These are phyloP conservation scores for Griposia aprilina DNA, from an alignment of 2,888 invertebrate genomes.

Conservation along the genomic window DNA sequence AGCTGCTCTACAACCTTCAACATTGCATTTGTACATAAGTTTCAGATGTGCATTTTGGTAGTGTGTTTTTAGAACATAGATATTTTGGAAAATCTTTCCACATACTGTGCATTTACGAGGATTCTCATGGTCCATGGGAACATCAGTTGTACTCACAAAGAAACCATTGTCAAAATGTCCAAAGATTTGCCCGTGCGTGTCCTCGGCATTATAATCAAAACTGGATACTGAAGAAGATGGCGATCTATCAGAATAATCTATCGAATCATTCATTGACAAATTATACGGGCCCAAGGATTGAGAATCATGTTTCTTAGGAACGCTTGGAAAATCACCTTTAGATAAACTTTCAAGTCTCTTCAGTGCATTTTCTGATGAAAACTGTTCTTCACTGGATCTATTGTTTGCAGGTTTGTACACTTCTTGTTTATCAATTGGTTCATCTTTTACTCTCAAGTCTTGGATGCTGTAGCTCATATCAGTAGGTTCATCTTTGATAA, in stretches of 20 bases:
- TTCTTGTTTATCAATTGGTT: constrained; percentile 81
- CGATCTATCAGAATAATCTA: constrained; percentile 88
- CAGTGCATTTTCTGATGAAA: constrained; percentile 92
- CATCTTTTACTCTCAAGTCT: constrained; percentile 84
- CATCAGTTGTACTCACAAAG: constrained; percentile 93
- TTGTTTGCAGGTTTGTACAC: constrained; percentile 74
- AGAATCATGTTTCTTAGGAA: constrained; percentile 78
- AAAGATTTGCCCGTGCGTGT: constrained; percentile 92
- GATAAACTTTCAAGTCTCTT: constrained; percentile 95
- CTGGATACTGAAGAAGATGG: constrained; percentile 92
- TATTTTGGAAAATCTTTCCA: constrained; percentile 97
- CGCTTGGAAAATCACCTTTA: constrained; percentile 93
- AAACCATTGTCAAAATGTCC: constrained; percentile 94
- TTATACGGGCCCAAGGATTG: constrained; percentile 81
- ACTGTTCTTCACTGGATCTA: constrained; percentile 74
- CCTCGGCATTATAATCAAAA: constrained; percentile 91
- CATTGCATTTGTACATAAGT: constrained; percentile 98
- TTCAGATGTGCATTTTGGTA: constrained; percentile 99
- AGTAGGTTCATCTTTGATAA: constrained; percentile 78
- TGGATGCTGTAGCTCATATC: constrained; percentile 78
- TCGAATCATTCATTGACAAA: constrained; percentile 82
- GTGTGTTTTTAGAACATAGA: constrained; percentile 98
- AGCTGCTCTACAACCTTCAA: constrained; percentile 98
- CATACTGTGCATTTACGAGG: constrained; percentile 97
- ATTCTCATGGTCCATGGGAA: constrained; percentile 97